phyloP scores from a whole-genome alignment of 2,888 invertebrate genomes.

The Thereva unica region DNA sequence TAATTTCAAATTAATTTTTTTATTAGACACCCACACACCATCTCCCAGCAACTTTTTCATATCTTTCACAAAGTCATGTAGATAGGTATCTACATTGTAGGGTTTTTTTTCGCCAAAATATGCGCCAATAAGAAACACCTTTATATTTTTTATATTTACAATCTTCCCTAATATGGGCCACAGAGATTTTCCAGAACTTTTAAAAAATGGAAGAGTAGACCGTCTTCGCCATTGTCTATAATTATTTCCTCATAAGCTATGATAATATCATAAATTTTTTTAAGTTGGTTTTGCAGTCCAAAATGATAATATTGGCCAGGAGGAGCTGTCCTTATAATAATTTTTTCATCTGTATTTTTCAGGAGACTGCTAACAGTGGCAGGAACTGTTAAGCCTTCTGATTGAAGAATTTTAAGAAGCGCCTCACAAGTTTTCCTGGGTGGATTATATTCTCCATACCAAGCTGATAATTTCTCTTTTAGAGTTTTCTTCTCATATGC shows the following conservation, averaged over 20 bases:
- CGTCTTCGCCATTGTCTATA: constrained; percentile 39
- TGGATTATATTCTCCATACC: constrained; percentile 5
- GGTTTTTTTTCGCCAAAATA: constrained; percentile 37
- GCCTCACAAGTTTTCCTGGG: constrained; percentile 3
- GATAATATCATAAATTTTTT: constrained; percentile 31
- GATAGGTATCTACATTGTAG: constrained; percentile 10
- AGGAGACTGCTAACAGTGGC: neutral
- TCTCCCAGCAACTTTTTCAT: constrained; percentile 14
- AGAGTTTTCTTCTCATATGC: constrained; percentile 5
- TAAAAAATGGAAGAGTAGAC: constrained; percentile 40
- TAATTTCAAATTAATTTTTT: constrained; percentile 32
- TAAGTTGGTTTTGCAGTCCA: constrained; percentile 36
- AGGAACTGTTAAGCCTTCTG: neutral
- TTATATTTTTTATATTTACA: constrained; percentile 35
- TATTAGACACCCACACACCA: constrained; percentile 11
- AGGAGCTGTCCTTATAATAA: constrained; percentile 18
- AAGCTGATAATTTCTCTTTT: constrained; percentile 3
- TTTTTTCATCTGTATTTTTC: neutral
- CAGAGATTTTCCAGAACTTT: constrained; percentile 39
- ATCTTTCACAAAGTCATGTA: constrained; percentile 34
- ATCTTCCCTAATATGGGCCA: constrained; percentile 41
- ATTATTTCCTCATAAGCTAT: constrained; percentile 37
- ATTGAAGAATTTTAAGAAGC: constrained; percentile 12
- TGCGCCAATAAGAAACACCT: constrained; percentile 33
- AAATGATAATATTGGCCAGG: constrained; percentile 40